These are phyloP conservation scores for Panagrolaimus sp. DNA, from an alignment of 1,140 invertebrate genomes.

Conservation along the genomic window DNA sequence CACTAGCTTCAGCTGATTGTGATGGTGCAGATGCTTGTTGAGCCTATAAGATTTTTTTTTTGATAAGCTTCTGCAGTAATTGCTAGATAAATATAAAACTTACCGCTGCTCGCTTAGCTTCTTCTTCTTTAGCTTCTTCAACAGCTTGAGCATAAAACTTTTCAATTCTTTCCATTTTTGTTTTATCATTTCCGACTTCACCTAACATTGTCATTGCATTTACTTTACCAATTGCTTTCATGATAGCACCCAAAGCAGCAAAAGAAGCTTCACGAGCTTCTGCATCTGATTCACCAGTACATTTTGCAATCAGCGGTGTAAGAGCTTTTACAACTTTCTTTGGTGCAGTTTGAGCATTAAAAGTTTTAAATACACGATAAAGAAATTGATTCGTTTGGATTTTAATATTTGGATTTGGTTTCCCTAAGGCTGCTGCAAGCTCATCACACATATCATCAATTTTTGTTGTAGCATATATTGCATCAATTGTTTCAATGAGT, in stretches of 20 bases:
- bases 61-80: no score
- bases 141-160: slow-evolving; percentile 1
- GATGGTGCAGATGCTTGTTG: not conserved
- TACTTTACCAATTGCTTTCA: slow-evolving; percentile 91
- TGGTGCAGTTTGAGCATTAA: slow-evolving; percentile 19
- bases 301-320: slow-evolving; percentile 21
- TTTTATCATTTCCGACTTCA: slow-evolving; percentile 71
- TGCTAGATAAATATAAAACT: not conserved
- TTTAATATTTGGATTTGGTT: slow-evolving; percentile 31
- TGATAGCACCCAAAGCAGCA: slow-evolving; percentile 83
- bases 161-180: slow-evolving; percentile 82
- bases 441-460: slow-evolving; percentile 69
- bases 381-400: slow-evolving; percentile 27
- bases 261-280: slow-evolving; percentile 61
- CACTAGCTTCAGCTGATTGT: not conserved
- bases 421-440: slow-evolving; percentile 70
- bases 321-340: slow-evolving; percentile 32
- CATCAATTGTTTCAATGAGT: slow-evolving; percentile 76
- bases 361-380: slow-evolving; percentile 22
- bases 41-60: no score
- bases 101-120: not conserved
- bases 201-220: slow-evolving; percentile 74
- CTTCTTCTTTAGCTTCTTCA: not conserved
- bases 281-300: slow-evolving; percentile 30
- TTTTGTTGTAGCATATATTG: slow-evolving; percentile 48